Conservation (phyloP, 1,140 invertebrate species). For the Meloidogyne floridensis region DNA sequence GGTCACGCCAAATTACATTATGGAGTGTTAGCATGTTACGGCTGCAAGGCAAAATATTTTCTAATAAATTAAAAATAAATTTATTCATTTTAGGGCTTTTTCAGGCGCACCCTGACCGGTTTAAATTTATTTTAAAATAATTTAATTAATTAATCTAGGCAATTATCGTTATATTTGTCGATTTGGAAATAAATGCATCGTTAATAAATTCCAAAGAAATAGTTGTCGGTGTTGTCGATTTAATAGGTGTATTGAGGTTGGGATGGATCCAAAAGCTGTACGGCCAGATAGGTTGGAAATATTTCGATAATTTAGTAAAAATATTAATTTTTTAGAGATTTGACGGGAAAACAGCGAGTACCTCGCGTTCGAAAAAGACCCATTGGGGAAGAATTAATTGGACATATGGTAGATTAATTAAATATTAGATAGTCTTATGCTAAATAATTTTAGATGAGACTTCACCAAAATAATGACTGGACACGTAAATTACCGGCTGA, state of each 20-base stretch:
- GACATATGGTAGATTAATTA: conserved; percentile 58
- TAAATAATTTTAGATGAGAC: conserved; percentile 51
- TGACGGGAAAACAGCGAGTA: conserved; percentile 63
- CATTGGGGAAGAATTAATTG: conserved; percentile 64
- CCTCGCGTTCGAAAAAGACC: conserved; percentile 55
- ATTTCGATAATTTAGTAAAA: not conserved
- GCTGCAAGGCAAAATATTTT: conserved; percentile 42
- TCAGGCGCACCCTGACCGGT: conserved; percentile 61
- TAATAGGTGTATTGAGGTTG: conserved; percentile 56
- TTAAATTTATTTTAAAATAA: conserved; percentile 56
- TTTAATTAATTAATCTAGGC: not conserved
- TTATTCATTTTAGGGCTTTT: conserved; percentile 50
- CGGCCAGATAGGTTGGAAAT: conserved; percentile 50
- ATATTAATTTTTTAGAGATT: conserved; percentile 34
- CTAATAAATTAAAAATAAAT: conserved; percentile 16
- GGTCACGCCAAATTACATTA: conserved; percentile 62
- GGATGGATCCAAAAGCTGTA: conserved; percentile 62
- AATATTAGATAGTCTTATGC: not conserved
- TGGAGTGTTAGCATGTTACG: conserved; percentile 62
- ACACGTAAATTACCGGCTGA: conserved; percentile 63
- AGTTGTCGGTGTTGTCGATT: conserved; percentile 60
- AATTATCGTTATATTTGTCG: conserved; percentile 50
- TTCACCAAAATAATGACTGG: conserved; percentile 63
- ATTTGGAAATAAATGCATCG: conserved; percentile 64
- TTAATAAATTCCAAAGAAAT: conserved; percentile 63